phyloP scores from a whole-genome alignment of 2,888 invertebrate species.

The Physocephala rufipes region DNA sequence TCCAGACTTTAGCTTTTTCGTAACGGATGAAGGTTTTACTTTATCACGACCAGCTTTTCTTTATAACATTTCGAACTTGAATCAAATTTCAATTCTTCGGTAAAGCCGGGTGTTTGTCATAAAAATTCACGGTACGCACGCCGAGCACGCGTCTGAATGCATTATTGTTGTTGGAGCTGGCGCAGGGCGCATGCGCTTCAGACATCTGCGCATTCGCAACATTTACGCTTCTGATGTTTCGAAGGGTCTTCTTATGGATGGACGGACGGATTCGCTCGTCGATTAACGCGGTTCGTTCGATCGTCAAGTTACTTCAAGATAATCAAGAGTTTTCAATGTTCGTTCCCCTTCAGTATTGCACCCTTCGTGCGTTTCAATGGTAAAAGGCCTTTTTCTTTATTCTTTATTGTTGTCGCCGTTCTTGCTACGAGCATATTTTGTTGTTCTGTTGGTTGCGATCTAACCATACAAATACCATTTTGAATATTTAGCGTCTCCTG shows the following conservation, averaged over 20 bases:
- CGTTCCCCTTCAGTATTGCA: too few relatives aligned
- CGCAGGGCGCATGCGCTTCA: slow-evolving; percentile 8
- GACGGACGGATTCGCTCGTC: background rate
- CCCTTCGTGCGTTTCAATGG: slow-evolving; percentile 21
- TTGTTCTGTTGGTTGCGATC: background rate
- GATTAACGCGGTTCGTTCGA: background rate
- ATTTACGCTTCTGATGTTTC: slow-evolving; percentile 1
- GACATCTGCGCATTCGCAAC: slow-evolving; percentile 40
- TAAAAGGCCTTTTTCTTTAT: background rate
- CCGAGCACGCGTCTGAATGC: slow-evolving; percentile 49
- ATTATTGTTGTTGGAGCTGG: background rate
- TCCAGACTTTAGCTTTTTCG: too few relatives aligned
- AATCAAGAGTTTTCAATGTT: slow-evolving; percentile 29
- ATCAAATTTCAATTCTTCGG: background rate
- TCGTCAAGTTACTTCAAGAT: slow-evolving; percentile 34
- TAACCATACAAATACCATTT: slow-evolving; percentile 19
- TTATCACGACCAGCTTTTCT: background rate
- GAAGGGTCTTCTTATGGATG: slow-evolving; percentile 14
- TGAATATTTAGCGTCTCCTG: background rate
- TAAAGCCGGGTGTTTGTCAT: too few relatives aligned
- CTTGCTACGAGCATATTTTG: background rate
- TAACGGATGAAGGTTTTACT: too few relatives aligned
- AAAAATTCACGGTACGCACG: slow-evolving; percentile 43
- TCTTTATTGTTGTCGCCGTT: background rate
- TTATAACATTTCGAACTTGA: slow-evolving; percentile 32